These are phyloP conservation scores for Henricia sp. DNA, from an alignment of 53 echinoderm and acorn worm genomes.

Conservation along the genomic window DNA sequence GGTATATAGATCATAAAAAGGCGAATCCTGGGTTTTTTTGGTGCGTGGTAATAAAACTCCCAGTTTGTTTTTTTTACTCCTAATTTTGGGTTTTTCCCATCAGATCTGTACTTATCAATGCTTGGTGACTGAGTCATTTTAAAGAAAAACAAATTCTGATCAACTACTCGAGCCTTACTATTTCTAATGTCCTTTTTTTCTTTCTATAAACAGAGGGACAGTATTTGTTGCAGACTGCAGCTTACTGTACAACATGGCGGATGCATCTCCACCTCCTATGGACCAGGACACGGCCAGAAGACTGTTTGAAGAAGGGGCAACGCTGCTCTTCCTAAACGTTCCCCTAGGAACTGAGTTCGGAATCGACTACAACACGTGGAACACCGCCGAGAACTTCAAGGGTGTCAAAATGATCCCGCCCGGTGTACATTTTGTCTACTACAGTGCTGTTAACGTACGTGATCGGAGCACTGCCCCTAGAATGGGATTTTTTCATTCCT, in stretches of 20 bases:
- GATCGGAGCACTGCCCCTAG: constrained; percentile 72
- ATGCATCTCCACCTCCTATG: constrained; percentile 56
- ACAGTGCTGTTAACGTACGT: constrained; percentile 82
- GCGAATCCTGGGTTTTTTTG: too few species aligned
- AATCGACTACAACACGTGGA: constrained; percentile 97
- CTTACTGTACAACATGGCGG: constrained; percentile 38
- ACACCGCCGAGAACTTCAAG: constrained; percentile 82
- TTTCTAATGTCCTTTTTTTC: too few species aligned
- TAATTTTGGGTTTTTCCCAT: too few species aligned
- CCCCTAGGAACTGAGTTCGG: constrained; percentile 96
- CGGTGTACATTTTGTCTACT: constrained; percentile 89
- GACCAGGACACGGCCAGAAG: constrained; percentile 80
- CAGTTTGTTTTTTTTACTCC: too few species aligned
- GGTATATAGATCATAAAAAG: too few species aligned
- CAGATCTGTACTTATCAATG: too few species aligned
- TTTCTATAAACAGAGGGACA: too few species aligned
- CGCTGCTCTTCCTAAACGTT: constrained; percentile 86
- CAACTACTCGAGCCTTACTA: too few species aligned
- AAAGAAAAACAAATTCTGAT: too few species aligned
- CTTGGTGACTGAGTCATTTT: too few species aligned
- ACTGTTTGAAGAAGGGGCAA: constrained; percentile 92
- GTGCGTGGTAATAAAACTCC: too few species aligned
- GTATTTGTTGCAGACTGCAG: too few species aligned
- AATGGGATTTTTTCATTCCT: constrained; percentile 89
- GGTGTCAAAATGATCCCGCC: constrained; percentile 99